Evolutionary conservation across 2,113 vertebrate species (phyloP), one percentile per base, ranked within the genome.

Genomic region (Mugil cephalus): DNA sequence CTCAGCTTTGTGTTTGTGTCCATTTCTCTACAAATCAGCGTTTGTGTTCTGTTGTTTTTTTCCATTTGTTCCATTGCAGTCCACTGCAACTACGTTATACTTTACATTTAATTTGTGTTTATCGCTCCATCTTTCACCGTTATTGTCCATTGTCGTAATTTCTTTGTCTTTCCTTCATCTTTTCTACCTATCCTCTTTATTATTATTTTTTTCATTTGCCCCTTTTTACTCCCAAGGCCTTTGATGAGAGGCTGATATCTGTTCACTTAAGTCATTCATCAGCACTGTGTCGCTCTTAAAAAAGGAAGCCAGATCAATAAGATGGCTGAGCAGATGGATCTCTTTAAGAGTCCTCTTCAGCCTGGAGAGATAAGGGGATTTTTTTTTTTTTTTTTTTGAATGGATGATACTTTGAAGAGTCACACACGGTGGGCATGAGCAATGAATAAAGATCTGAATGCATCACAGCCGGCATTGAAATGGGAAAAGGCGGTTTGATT

Each of bases 231-330:
- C 45, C 63, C 58, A 52, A 54, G 45, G 51, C 40, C 69, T 85
- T 78, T 84, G 82, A 85, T 74, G 69, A 34, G 7, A 10, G 4
- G 15, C 74, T 68, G 61, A 70, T 85, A 72, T 82, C 71, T 82
- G 24, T 83, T 78, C 79, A 75, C 34, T 50, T 40, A 13, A 68
- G 72, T 85, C 79, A 69, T 88, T 83, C 74, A 83, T 89, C 83
- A 88, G 85, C 83, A 18, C 7, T 0, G 38, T 70, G 77, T 70
- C 67, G 47, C 79, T 83, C 77, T 80, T 75, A 74, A 83, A 86
- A 77, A 77, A 56, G 79, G 86, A 77, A 77, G 72, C 71, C 60
- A 42, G 86, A 87, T 89, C 86, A 85, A 86, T 89, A 87, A 47
- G 78, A 79, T 14, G 77, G 75, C 74, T 85, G 74, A 84, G 59